These are phyloP conservation scores for Lacerta agilis DNA, from an alignment of 2,797 vertebrate genomes.

Conservation along the genomic window DNA sequence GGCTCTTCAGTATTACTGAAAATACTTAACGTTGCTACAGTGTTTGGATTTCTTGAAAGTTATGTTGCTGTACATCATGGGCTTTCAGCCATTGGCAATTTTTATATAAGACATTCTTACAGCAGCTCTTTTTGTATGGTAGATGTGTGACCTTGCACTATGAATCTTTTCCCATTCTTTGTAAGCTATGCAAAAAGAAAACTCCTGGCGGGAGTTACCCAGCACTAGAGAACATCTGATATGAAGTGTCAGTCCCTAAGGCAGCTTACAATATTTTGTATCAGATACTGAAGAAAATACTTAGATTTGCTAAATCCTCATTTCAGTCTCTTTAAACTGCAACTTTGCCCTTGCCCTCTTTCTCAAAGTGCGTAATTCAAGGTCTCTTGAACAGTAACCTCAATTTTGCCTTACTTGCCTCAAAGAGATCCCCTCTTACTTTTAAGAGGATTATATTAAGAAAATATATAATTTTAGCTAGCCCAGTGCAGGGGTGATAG, in stretches of 20 bases:
- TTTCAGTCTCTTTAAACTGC: not conserved
- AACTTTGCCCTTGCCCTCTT: slow-evolving; percentile 3
- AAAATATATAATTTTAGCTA: not conserved
- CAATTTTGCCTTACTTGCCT: slow-evolving; percentile 6
- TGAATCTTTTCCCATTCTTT: slow-evolving; percentile 10
- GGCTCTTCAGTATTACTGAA: no score
- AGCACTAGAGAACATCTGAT: slow-evolving; percentile 23
- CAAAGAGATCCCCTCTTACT: slow-evolving; percentile 5
- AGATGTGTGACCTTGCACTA: slow-evolving; percentile 18
- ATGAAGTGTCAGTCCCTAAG: not conserved
- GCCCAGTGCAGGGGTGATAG: not conserved
- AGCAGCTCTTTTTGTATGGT: not conserved
- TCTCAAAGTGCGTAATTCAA: not conserved
- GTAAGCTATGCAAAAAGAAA: not conserved
- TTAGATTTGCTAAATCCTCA: not conserved
- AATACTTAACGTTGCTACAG: not conserved
- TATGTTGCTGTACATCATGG: slow-evolving; percentile 10
- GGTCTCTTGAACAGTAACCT: not conserved
- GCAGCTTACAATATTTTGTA: not conserved
- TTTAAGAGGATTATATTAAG: slow-evolving; percentile 14
- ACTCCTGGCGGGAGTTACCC: not conserved
- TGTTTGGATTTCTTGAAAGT: slow-evolving; percentile 17
- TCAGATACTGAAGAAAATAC: slow-evolving; percentile 11
- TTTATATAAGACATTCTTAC: not conserved
- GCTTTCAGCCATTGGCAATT: slow-evolving; percentile 29